phyloP scores from a whole-genome alignment of 1,140 invertebrate species.

The Drosophila triauraria region DNA sequence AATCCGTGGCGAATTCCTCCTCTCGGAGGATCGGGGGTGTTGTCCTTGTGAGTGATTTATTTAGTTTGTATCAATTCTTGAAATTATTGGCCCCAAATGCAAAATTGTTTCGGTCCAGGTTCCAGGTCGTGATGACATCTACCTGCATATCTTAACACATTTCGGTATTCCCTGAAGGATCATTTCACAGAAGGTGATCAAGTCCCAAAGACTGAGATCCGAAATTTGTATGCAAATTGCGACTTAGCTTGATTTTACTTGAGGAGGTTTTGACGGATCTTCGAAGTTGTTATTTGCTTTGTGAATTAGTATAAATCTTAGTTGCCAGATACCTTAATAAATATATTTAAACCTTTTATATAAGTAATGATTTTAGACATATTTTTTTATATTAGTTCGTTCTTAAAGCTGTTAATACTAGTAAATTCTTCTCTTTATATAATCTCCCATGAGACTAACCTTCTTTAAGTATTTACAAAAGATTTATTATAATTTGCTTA shows the following conservation, averaged over 20 bases:
- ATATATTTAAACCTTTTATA: too few species aligned
- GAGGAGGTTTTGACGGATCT: not conserved
- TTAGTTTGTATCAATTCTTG: conserved; percentile 78
- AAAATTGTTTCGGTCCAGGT: conserved; percentile 45
- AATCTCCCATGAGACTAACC: too few species aligned
- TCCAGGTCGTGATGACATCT: conserved; percentile 65
- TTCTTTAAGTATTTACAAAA: too few species aligned
- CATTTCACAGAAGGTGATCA: conserved; percentile 36
- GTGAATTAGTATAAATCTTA: not conserved
- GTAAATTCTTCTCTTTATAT: too few species aligned
- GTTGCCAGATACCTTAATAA: too few species aligned
- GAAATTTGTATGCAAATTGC: conserved; percentile 31
- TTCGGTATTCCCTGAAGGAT: conserved; percentile 66
- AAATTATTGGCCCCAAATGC: conserved; percentile 73
- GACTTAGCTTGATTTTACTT: conserved; percentile 10
- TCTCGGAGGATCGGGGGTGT: conserved; percentile 26
- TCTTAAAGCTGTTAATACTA: not conserved
- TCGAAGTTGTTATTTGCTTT: not conserved
- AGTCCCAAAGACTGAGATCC: not conserved
- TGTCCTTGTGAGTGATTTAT: conserved; percentile 77
- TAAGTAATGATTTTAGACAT: too few species aligned
- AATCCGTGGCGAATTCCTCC: conserved; percentile 12
- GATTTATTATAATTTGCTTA: conserved; percentile 56
- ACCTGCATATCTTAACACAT: conserved; percentile 81
- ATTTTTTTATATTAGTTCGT: too few species aligned